Evolutionary conservation across 2,888 invertebrate genomes (phyloP).

Genomic region (Brachynemurus nebulosus): DNA sequence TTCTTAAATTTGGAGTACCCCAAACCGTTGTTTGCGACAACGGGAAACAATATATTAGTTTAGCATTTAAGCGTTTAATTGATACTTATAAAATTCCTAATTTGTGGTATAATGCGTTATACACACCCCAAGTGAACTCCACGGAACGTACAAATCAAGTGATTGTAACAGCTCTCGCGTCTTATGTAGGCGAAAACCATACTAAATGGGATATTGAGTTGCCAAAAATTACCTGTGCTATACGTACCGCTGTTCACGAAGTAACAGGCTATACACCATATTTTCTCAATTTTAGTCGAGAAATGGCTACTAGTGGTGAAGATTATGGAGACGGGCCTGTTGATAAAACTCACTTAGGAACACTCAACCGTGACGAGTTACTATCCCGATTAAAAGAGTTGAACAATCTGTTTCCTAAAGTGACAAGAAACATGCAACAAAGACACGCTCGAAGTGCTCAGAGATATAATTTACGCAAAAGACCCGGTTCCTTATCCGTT

Average conservation of each 20-base stretch:
- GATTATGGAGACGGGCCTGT: not conserved
- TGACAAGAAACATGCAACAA: not conserved
- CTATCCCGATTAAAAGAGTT: not conserved
- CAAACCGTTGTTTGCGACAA: not conserved
- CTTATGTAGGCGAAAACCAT: not conserved
- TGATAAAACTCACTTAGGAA: too few relatives aligned
- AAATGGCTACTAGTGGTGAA: not conserved
- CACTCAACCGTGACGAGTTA: not conserved
- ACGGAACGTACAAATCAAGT: too few relatives aligned
- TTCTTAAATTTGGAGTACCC: not conserved
- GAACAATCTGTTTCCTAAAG: not conserved
- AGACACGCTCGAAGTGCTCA: not conserved
- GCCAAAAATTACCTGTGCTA: not conserved
- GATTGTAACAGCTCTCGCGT: not conserved
- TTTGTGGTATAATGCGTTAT: too few relatives aligned
- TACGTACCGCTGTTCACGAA: not conserved
- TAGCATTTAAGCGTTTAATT: not conserved
- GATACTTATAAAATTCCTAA: too few relatives aligned
- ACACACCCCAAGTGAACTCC: not conserved
- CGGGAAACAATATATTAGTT: not conserved
- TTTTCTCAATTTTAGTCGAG: not conserved
- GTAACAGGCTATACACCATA: not conserved
- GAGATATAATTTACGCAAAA: not conserved
- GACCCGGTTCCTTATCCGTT: not conserved
- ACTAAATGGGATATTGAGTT: not conserved